These are phyloP conservation scores for Meteorus colon DNA, from an alignment of 2,888 invertebrate genomes.

Conservation along the genomic window DNA sequence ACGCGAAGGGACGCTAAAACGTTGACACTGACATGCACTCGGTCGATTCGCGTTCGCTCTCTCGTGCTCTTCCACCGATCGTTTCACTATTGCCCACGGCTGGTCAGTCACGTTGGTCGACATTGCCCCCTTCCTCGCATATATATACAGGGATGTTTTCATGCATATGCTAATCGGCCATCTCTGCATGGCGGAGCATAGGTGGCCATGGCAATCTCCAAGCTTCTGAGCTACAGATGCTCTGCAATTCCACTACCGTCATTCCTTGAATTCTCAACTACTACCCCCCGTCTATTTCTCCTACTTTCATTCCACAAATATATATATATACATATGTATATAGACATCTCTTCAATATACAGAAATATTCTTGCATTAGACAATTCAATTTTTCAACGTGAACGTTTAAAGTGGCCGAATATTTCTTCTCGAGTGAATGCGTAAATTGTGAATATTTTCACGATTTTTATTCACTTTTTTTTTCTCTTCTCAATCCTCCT, in stretches of 20 bases:
- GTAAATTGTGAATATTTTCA: conserved; percentile 9
- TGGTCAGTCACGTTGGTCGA: conserved; percentile 62
- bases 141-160: conserved; percentile 58
- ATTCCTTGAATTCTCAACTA: conserved; percentile 13
- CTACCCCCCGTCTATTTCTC: not conserved
- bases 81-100: conserved; percentile 17
- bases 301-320: not conserved
- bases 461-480: not conserved
- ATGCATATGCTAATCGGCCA: conserved; percentile 69
- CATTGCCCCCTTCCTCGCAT: conserved; percentile 49
- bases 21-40: conserved; percentile 64
- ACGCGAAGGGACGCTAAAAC: conserved; percentile 59
- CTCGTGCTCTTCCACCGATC: conserved; percentile 3
- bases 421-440: not conserved
- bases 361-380: not conserved
- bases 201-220: conserved; percentile 57
- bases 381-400: not conserved
- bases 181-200: conserved; percentile 56
- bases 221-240: conserved; percentile 38
- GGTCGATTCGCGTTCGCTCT: conserved; percentile 35
- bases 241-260: conserved; percentile 22
- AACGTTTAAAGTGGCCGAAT: not conserved
- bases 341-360: not conserved
- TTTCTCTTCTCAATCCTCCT: not conserved
- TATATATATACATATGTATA: not conserved